Evolutionary conservation across 2,888 invertebrate species (phyloP), one percentile per base, ranked within the genome.

Genomic region (Latheticus oryzae): DNA sequence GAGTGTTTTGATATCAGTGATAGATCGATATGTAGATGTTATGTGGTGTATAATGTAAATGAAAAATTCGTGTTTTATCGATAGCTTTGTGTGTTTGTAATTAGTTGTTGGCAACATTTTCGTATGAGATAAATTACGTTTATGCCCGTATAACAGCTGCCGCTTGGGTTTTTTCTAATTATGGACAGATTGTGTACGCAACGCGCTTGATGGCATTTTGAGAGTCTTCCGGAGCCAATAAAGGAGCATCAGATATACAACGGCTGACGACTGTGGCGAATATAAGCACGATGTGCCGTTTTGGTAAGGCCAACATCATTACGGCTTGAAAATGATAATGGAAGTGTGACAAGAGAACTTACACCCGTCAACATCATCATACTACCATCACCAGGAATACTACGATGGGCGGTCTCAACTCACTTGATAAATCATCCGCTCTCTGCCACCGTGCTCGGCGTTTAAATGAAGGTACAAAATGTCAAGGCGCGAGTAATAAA

Each of bases 141-240:
- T 66, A 65, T 68, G 65, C 63, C 63, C 54, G 56, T 65, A 58
- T 56, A 61, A 60, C 66, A 65, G 59, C 62, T 62, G 67, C 58
- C 33, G 54, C 33, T 52, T 19, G 28, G 45, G 26, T 47, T 67
- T 70, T 70, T 70, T 70, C 68, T 70, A 71, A 71, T 71, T 71
- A 72, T 64, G 67, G 63, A 60, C 63, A 69, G 68, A 70, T 69
- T 68, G 66, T 67, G 61, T 64, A 66, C 65, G 65, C 63, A 64
- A 61, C 56, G 65, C 43, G 45, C 62, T 66, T 71, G 70, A 72
- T 71, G 66, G 67, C 66, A 52, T 70, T 73, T 71, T 71, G 65
- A 72, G 65, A 68, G 69, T 69, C 69, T 68, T 67, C 67, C 62
- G 61, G 65, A 66, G 67, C 67, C 66, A 68, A 69, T 68, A 70